These are phyloP conservation scores for Blomia tropicalis DNA, from an alignment of 2,888 invertebrate species.

Conservation along the genomic window DNA sequence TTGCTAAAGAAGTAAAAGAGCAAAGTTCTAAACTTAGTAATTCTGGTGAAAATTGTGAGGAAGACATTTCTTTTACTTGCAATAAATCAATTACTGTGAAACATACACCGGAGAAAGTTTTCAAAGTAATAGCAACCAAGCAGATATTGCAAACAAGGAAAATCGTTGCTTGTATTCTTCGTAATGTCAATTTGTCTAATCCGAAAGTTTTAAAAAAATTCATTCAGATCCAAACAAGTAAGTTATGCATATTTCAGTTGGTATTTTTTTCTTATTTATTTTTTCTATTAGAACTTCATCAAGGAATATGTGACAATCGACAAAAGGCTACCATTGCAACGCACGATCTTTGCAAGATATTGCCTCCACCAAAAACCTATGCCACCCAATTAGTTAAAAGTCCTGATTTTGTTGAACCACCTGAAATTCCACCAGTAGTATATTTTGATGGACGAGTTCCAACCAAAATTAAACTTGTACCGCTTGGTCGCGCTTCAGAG, in stretches of 20 bases:
- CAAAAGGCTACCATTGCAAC: slow-evolving; percentile 65
- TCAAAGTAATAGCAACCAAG: slow-evolving; percentile 43
- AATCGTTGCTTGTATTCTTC: slow-evolving; percentile 55
- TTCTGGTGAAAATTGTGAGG: background rate
- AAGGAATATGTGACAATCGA: slow-evolving; percentile 57
- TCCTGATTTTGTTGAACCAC: background rate
- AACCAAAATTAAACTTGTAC: slow-evolving; percentile 43
- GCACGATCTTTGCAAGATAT: slow-evolving; percentile 54
- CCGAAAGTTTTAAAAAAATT: slow-evolving; percentile 54
- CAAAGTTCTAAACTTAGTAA: slow-evolving; percentile 26
- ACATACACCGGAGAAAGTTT: slow-evolving; percentile 17
- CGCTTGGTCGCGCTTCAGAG: slow-evolving; percentile 46
- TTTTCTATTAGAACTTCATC: slow-evolving; percentile 41
- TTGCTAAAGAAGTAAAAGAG: slow-evolving; percentile 32
- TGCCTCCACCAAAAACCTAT: background rate
- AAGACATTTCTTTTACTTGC: slow-evolving; percentile 8
- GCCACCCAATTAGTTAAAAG: background rate
- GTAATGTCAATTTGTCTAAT: slow-evolving; percentile 45
- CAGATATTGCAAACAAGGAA: slow-evolving; percentile 48
- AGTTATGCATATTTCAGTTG: slow-evolving; percentile 10
- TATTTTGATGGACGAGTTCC: slow-evolving; percentile 52
- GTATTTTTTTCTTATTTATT: slow-evolving; percentile 32
- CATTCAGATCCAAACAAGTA: slow-evolving; percentile 48
- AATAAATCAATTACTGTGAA: slow-evolving; percentile 16
- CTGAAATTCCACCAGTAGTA: slow-evolving; percentile 34